A percentile compares a stretch with the other conserved stretches of the same genome.
phyloP scores from a whole-genome alignment of 2,113 vertebrate species.

The Tychaedon coryphoeus region DNA sequence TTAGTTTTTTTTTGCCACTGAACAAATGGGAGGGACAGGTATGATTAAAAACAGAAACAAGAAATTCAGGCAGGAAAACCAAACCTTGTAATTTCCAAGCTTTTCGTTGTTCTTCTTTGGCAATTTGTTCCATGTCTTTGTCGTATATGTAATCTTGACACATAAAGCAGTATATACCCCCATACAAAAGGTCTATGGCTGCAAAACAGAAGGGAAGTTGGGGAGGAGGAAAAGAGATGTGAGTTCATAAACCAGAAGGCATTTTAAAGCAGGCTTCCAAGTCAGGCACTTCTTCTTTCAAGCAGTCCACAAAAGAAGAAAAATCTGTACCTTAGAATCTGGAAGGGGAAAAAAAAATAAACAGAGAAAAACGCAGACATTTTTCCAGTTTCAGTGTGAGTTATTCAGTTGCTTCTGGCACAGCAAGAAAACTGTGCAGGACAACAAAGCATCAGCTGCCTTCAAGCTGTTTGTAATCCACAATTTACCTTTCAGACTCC shows the following conservation, averaged over 20 bases:
- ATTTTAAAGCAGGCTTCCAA: conserved; percentile 30
- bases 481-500: neutral
- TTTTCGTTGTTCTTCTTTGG: conserved; percentile 99
- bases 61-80: conserved; percentile 54
- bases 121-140: conserved; percentile 99
- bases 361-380: neutral
- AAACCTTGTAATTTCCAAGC: conserved; percentile 99
- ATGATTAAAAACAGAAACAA: conserved; percentile 42
- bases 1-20: conserved; percentile 11
- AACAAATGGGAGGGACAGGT: conserved; percentile 31
- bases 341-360: neutral
- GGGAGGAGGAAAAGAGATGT: neutral
- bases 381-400: neutral
- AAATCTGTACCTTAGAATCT: neutral
- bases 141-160: conserved; percentile 99
- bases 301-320: neutral
- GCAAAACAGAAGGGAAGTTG: conserved; percentile 55
- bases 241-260: conserved; percentile 38
- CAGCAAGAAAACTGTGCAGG: neutral
- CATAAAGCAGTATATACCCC: conserved; percentile 98
- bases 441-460: neutral
- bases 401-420: neutral
- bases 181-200: conserved; percentile 97
- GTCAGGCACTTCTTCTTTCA: neutral
- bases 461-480: neutral